A percentile compares a stretch with the other conserved stretches of the same genome.
Conservation (phyloP, 1,140 invertebrate species). For the Atta cephalotes region DNA sequence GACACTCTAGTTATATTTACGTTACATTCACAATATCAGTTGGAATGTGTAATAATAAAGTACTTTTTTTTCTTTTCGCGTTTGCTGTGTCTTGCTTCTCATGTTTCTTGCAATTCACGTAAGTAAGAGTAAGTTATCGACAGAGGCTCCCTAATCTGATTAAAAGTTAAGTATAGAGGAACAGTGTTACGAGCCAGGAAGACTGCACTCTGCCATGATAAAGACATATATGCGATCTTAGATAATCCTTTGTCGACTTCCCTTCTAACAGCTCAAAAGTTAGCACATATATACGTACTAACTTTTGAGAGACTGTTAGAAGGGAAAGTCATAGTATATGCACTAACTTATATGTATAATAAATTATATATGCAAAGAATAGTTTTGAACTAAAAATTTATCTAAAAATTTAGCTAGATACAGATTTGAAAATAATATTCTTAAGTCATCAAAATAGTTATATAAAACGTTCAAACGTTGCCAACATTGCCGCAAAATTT, state of each 20-base stretch:
- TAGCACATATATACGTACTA: neutral
- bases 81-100: neutral
- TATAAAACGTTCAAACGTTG: too few species aligned
- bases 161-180: slow-evolving; percentile 49
- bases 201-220: slow-evolving; percentile 4
- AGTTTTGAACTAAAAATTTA: too few species aligned
- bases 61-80: neutral
- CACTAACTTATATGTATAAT: neutral
- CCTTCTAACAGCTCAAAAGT: neutral
- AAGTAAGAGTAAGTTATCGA: slow-evolving; percentile 43
- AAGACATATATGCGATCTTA: slow-evolving; percentile 20
- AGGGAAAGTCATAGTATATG: too few species aligned
- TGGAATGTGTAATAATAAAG: slow-evolving; percentile 9
- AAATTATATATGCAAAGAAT: neutral
- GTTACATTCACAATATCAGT: neutral
- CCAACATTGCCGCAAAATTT: too few species aligned
- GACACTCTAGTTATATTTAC: neutral
- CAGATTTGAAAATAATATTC: too few species aligned
- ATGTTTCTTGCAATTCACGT: slow-evolving; percentile 24
- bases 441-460: too few species aligned
- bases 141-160: slow-evolving; percentile 33
- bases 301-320: too few species aligned
- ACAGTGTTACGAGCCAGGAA: slow-evolving; percentile 17
- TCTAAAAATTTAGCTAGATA: too few species aligned
- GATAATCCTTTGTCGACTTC: slow-evolving; percentile 15